Base-by-base conservation (phyloP, 2,113 vertebrate species). In the Zootoca vivipara region DNA sequence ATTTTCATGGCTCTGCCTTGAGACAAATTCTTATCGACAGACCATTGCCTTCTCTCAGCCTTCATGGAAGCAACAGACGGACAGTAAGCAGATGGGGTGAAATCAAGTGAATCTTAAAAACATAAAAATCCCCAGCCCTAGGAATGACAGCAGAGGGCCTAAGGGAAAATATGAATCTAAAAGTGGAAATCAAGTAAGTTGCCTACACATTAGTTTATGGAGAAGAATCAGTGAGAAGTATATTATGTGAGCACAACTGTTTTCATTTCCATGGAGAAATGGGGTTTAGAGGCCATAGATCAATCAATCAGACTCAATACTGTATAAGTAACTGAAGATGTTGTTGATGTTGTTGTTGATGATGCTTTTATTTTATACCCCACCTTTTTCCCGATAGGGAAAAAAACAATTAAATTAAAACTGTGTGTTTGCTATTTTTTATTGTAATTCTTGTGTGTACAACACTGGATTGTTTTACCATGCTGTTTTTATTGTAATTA, bases 261-360 rank as follows among this genome's bases (percentile, higher is more conserved):
- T 91, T 87, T 28, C 65, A 83, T 92, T 90, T 78, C 24, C 1
- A 0, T 85, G 24, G 81, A 83, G 80, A 91, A 92, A 83, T 10
- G 74, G 85, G 78, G n/a, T 70, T 65, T 80, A 89, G 65, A 58
- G 24, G 56, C 90, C 30, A 7, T 73, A 83, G 93, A 92, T 90
- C 90, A 90, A 88, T 95, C 94, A 93, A 91, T 85, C 88, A 88
- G 80, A 86, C 91, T 1, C 26, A 85, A 89, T 92, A n/a, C n/a
- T n/a, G n/a, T n/a, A 69, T 87, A 93, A 93, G 15, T 89, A 83
- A 70, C 73, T 92, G 83, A 64, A 33, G 46, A 52, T 12, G 46
- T 0, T 2, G 46, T 10, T 10, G 46, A 12, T 52, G 46, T 10
- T 52, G 2, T 52, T 10, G 12, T 52, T n/a, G n/a, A n/a, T n/a